Conservation (phyloP, 2,797 vertebrate genomes). For the Aphelocoma californica region DNA sequence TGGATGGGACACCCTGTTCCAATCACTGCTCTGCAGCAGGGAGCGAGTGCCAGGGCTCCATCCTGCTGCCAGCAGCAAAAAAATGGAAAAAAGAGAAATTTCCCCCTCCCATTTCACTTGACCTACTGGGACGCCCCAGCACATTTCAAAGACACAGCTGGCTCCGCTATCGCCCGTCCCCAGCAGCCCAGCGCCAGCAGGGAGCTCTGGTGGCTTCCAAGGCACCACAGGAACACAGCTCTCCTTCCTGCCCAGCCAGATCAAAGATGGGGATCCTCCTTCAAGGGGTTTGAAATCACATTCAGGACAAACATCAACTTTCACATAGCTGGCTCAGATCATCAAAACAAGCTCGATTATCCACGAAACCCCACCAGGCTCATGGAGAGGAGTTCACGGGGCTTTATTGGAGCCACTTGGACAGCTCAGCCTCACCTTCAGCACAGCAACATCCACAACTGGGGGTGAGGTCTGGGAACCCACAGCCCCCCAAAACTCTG, state of each 20-base stretch:
- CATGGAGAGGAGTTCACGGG: rapidly evolving
- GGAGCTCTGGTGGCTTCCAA: not conserved
- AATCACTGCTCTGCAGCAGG: not conserved
- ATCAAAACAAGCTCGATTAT: not conserved
- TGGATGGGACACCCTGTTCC: not conserved
- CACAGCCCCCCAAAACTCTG: not conserved
- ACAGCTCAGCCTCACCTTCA: not conserved
- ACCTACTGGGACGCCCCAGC: not conserved
- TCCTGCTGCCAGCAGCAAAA: not conserved
- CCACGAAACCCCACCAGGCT: not conserved
- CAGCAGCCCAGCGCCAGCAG: conserved; percentile 7
- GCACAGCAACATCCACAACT: not conserved
- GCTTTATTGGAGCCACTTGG: not conserved
- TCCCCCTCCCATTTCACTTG: not conserved
- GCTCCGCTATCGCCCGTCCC: not conserved
- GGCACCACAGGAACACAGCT: not conserved
- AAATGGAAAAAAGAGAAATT: not conserved
- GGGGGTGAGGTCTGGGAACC: not conserved
- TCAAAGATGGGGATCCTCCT: not conserved
- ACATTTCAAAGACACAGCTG: not conserved
- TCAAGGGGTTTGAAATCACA: not conserved
- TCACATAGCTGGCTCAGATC: not conserved
- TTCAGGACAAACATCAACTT: conserved; percentile 6
- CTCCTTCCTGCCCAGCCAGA: not conserved
- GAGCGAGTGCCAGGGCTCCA: not conserved